phyloP scores from a whole-genome alignment of 1,140 invertebrate genomes.

The Sinella curviseta region DNA sequence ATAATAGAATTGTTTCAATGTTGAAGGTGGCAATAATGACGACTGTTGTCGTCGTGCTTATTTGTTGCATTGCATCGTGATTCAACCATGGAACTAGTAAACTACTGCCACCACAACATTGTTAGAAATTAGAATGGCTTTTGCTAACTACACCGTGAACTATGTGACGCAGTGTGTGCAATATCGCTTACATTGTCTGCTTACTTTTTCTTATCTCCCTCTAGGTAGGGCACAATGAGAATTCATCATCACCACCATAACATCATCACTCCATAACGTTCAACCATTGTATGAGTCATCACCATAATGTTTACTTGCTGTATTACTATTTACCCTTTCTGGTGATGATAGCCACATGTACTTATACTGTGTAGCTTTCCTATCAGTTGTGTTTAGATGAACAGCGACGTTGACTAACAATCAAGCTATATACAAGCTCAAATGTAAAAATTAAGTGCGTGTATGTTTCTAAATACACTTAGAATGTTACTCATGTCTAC shows the following conservation, averaged over 20 bases:
- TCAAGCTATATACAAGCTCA: neutral
- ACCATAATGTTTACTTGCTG: no score
- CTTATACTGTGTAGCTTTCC: neutral
- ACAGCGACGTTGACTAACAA: neutral
- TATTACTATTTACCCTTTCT: no score
- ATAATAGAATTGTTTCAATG: no score
- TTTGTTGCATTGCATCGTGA: neutral
- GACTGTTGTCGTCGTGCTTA: neutral
- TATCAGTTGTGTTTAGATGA: neutral
- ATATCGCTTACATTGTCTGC: neutral
- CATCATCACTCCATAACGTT: no score
- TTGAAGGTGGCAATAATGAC: neutral
- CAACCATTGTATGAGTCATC: no score
- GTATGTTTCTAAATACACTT: no score
- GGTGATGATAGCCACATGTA: neutral
- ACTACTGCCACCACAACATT: neutral
- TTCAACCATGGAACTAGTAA: no score
- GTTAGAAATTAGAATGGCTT: neutral
- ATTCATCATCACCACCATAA: no score
- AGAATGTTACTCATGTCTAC: no score
- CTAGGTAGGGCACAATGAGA: neutral
- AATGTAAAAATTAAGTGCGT: neutral
- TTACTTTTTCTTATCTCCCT: neutral
- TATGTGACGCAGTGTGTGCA: neutral
- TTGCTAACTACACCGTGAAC: neutral